A percentile compares a stretch with the other conserved stretches of the same genome.
phyloP scores from a whole-genome alignment of 2,797 vertebrate genomes.

The Hydrophis major region DNA sequence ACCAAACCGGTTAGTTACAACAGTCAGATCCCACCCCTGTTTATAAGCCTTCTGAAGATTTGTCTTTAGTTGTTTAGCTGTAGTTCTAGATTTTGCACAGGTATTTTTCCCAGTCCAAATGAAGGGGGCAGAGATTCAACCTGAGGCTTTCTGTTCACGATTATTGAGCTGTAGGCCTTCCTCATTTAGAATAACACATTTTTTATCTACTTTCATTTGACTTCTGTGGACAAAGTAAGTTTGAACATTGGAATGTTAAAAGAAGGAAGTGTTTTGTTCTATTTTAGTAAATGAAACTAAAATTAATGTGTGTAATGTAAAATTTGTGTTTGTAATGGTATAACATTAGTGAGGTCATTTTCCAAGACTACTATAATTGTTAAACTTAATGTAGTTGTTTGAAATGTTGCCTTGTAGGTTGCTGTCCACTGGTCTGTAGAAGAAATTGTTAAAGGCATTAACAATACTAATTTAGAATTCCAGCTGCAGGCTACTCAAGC shows the following conservation, averaged over 20 bases:
- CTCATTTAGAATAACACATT: not conserved
- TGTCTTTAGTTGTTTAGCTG: not conserved
- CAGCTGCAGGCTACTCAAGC: conserved; percentile 95
- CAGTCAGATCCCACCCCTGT: too few relatives aligned
- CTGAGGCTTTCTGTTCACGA: not conserved
- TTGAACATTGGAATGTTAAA: not conserved
- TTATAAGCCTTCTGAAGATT: not conserved
- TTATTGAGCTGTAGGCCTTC: not conserved
- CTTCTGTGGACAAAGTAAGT: not conserved
- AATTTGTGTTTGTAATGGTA: not conserved
- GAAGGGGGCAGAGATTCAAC: not conserved
- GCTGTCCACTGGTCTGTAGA: conserved; percentile 88
- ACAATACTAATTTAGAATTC: conserved; percentile 74
- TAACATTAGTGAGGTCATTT: not conserved
- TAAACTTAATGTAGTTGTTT: not conserved
- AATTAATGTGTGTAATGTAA: not conserved
- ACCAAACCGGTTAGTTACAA: too few relatives aligned
- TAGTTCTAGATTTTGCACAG: not conserved
- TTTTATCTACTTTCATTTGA: not conserved
- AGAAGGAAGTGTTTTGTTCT: not conserved
- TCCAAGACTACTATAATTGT: rapidly evolving
- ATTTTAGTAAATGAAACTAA: not conserved
- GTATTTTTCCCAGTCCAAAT: not conserved
- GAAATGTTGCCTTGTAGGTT: conserved; percentile 59
- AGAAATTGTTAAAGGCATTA: conserved; percentile 87